These are phyloP conservation scores for Galaxias olidus DNA, from an alignment of 2,797 vertebrate genomes.

Conservation along the genomic window DNA sequence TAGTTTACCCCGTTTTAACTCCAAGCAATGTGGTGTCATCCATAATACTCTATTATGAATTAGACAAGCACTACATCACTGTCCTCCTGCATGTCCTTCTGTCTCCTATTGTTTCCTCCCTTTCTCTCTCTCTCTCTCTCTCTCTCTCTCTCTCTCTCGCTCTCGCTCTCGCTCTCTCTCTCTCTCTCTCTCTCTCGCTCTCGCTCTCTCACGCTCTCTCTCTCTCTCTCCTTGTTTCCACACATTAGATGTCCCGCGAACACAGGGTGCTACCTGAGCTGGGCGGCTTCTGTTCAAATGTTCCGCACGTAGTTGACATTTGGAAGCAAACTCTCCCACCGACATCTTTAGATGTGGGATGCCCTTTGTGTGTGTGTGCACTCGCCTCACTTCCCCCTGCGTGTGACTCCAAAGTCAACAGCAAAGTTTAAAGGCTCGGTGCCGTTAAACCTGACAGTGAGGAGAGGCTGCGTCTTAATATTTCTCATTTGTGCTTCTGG, in stretches of 20 bases:
- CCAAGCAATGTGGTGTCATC: conserved; percentile 9
- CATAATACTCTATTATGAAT: conserved; percentile 27
- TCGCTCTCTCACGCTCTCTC: neutral
- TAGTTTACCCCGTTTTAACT: conserved; percentile 8
- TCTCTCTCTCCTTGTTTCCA: neutral
- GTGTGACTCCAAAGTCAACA: conserved; percentile 66
- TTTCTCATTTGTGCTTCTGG: conserved; percentile 48
- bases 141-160: conserved; percentile 1
- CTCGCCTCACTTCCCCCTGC: conserved; percentile 26
- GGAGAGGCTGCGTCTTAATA: conserved; percentile 49
- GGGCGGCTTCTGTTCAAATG: conserved; percentile 53
- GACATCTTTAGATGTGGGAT: conserved; percentile 42
- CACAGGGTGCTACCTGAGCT: neutral
- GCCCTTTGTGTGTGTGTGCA: conserved; percentile 48
- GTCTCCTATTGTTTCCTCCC: neutral
- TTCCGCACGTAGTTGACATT: conserved; percentile 60
- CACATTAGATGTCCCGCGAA: neutral
- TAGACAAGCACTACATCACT: conserved; percentile 12
- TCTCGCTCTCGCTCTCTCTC: neutral
- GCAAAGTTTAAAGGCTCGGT: conserved; percentile 65
- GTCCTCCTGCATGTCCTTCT: conserved; percentile 24
- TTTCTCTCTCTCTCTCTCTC: conserved; percentile 1
- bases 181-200: neutral
- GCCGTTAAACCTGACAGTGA: conserved; percentile 62
- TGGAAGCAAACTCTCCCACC: conserved; percentile 43